Evolutionary conservation across 2,797 vertebrate species (phyloP).

Genomic region (Neosalanx taihuensis): DNA sequence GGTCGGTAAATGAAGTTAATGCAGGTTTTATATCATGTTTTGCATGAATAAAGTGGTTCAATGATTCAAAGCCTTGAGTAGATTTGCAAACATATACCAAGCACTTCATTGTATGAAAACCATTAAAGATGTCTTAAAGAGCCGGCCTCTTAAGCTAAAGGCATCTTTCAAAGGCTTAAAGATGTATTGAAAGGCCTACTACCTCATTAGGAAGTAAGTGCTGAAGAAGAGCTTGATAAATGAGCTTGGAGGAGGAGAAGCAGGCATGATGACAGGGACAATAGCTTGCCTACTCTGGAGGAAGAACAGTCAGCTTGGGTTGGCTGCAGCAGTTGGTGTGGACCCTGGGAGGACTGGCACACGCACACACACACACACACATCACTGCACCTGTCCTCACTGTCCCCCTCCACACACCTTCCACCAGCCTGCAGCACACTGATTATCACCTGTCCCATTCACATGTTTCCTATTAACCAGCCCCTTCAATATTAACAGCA

Average conservation of each 20-base stretch:
- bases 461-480: slow-evolving; percentile 59
- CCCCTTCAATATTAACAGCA: slow-evolving; percentile 66
- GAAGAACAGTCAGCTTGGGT: slow-evolving; percentile 28
- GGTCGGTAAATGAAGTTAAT: slow-evolving; percentile 1
- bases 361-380: slow-evolving; percentile 6
- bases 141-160: background rate
- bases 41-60: background rate
- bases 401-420: slow-evolving; percentile 4
- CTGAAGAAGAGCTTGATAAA: background rate
- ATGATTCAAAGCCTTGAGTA: background rate
- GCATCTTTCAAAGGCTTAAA: background rate
- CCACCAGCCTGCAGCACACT: slow-evolving; percentile 47
- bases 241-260: slow-evolving; percentile 11
- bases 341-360: slow-evolving; percentile 32
- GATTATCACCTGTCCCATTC: slow-evolving; percentile 51
- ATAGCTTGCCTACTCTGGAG: slow-evolving; percentile 31
- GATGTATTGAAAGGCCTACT: slow-evolving; percentile 17
- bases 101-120: background rate
- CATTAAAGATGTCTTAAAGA: background rate
- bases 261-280: slow-evolving; percentile 30
- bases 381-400: slow-evolving; percentile 28
- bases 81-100: slow-evolving; percentile 18
- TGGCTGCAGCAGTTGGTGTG: slow-evolving; percentile 15
- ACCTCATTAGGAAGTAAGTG: background rate
- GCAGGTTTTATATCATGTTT: background rate